Conservation (phyloP, 2,888 invertebrate genomes). For the Hemaris fuciformis region DNA sequence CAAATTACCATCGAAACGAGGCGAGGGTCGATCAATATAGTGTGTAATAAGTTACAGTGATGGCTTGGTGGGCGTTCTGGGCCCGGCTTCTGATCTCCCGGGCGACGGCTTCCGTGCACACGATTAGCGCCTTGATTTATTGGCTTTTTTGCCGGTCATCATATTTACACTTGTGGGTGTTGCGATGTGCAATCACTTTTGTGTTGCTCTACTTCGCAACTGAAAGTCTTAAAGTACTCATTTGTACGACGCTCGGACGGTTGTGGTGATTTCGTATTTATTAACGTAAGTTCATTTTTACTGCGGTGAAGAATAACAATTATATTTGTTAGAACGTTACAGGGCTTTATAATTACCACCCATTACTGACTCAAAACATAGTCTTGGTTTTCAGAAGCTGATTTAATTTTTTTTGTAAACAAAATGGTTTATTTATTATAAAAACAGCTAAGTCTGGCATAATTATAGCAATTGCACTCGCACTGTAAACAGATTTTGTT, state of each 20-base stretch:
- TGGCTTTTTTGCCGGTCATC: constrained; percentile 20
- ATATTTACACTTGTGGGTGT: constrained; percentile 11
- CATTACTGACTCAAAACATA: no score
- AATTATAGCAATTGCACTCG: no score
- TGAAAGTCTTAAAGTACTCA: neutral
- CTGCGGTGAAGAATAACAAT: no score
- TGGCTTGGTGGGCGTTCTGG: constrained; percentile 45
- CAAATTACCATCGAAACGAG: constrained; percentile 63
- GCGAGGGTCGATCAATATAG: constrained; percentile 54
- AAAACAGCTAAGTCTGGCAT: neutral
- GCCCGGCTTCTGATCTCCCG: constrained; percentile 47
- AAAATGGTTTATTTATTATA: neutral
- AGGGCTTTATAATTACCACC: no score
- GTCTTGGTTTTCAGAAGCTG: no score
- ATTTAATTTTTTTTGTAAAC: no score
- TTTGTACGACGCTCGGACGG: no score
- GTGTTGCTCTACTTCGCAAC: neutral
- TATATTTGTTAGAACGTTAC: no score
- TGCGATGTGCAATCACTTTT: neutral
- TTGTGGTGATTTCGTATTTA: no score
- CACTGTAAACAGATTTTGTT: neutral
- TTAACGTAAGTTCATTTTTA: no score
- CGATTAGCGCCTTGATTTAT: constrained; percentile 68
- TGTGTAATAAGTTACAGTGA: constrained; percentile 59
- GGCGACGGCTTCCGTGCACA: constrained; percentile 66